These are phyloP conservation scores for Agonopterix heracliana DNA, from an alignment of 2,888 invertebrate species.

Conservation along the genomic window DNA sequence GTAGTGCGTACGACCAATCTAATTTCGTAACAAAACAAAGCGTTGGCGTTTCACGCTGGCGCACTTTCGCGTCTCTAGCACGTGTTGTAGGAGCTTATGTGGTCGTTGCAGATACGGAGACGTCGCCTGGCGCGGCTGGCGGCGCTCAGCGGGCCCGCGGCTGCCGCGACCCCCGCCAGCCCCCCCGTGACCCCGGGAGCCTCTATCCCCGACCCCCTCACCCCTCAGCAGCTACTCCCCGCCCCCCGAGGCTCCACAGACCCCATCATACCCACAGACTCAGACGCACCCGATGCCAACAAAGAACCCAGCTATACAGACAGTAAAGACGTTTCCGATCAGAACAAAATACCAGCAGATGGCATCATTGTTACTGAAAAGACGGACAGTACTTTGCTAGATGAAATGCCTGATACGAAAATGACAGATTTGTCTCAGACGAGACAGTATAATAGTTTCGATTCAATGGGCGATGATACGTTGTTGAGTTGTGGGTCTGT, in stretches of 20 bases:
- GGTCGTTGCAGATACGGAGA: constrained; percentile 81
- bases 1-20: constrained; percentile 68
- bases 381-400: constrained; percentile 61
- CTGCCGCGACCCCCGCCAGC: constrained; percentile 64
- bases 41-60: constrained; percentile 49
- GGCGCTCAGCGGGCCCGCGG: constrained; percentile 73
- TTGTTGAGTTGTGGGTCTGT: constrained; percentile 65
- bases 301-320: constrained; percentile 58
- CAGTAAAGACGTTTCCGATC: constrained; percentile 47
- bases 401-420: constrained; percentile 72
- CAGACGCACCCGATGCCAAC: constrained; percentile 47
- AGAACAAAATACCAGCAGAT: constrained; percentile 61
- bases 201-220: constrained; percentile 43
- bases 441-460: constrained; percentile 68
- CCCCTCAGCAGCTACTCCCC: constrained; percentile 24
- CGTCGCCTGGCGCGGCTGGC: constrained; percentile 84
- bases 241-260: constrained; percentile 41
- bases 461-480: constrained; percentile 67
- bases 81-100: constrained; percentile 40
- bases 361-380: constrained; percentile 71
- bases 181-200: constrained; percentile 66
- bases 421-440: constrained; percentile 71
- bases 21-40: constrained; percentile 77
- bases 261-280: constrained; percentile 42
- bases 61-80: constrained; percentile 37